phyloP scores from a whole-genome alignment of 2,797 vertebrate genomes.

The Hemitrygon akajei region DNA sequence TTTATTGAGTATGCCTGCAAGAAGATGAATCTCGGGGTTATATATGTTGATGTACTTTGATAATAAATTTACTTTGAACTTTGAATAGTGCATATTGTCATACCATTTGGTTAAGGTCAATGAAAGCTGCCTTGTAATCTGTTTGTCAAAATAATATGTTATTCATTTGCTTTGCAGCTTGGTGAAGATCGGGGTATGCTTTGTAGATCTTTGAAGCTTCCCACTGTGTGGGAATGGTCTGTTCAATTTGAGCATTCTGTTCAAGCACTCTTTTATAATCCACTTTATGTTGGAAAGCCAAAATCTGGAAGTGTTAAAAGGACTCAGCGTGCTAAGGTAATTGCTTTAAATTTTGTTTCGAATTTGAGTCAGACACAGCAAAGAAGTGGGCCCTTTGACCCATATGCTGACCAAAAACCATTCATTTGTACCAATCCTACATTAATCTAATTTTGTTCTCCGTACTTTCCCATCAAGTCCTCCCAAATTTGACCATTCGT shows the following conservation, averaged over 20 bases:
- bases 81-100: not conserved
- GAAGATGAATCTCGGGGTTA: no score
- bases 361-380: not conserved
- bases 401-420: no score
- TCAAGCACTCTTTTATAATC: conserved; percentile 71
- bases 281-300: conserved; percentile 69
- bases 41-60: no score
- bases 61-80: no score
- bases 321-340: conserved; percentile 46
- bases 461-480: no score
- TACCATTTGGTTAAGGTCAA: no score
- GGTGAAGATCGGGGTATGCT: conserved; percentile 57
- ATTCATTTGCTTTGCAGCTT: conserved; percentile 63
- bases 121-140: not conserved
- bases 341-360: not conserved
- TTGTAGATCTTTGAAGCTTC: conserved; percentile 64
- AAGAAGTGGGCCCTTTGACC: no score
- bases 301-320: conserved; percentile 63
- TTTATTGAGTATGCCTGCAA: no score
- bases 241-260: conserved; percentile 75
- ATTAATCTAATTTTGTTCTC: no score
- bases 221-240: conserved; percentile 78
- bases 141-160: not conserved
- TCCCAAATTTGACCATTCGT: no score
- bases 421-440: no score